Evolutionary conservation across 2,888 invertebrate species (phyloP).

Genomic region (Lithophane ornitopus): DNA sequence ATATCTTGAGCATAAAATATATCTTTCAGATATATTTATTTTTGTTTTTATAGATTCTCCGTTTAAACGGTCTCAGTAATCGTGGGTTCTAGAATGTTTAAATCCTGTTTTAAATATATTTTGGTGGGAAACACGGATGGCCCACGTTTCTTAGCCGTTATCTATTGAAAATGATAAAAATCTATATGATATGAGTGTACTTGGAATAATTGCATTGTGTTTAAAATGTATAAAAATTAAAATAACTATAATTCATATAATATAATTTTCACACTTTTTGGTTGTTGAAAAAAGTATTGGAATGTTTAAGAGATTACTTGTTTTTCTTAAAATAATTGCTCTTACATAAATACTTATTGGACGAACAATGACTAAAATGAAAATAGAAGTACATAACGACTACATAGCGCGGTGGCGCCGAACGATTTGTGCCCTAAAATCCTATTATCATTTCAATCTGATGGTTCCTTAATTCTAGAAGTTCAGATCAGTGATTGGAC

Average conservation of each 20-base stretch:
- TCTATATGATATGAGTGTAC: slow-evolving; percentile 51
- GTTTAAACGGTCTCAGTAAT: slow-evolving; percentile 15
- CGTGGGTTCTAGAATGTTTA: slow-evolving; percentile 36
- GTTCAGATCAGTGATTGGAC: slow-evolving; percentile 73
- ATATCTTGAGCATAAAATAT: slow-evolving; percentile 43
- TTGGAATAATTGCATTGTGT: slow-evolving; percentile 56
- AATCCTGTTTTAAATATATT: slow-evolving; percentile 42
- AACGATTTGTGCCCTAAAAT: slow-evolving; percentile 78
- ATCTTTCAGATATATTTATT: slow-evolving; percentile 5
- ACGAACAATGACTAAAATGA: slow-evolving; percentile 85
- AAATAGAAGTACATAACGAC: slow-evolving; percentile 84
- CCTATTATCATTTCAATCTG: slow-evolving; percentile 89
- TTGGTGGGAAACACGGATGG: slow-evolving; percentile 64
- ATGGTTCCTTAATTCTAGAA: slow-evolving; percentile 58
- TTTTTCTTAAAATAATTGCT: slow-evolving; percentile 60
- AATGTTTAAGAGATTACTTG: slow-evolving; percentile 60
- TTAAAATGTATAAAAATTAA: slow-evolving; percentile 51
- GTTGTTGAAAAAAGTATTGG: slow-evolving; percentile 72
- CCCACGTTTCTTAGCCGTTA: slow-evolving; percentile 42
- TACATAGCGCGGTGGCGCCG: slow-evolving; percentile 60
- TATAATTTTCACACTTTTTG: slow-evolving; percentile 69
- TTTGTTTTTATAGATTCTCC: neutral
- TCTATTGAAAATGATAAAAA: slow-evolving; percentile 22
- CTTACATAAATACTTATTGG: slow-evolving; percentile 68
- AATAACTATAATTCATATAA: slow-evolving; percentile 48